phyloP scores from a whole-genome alignment of 2,888 invertebrate genomes.

The Drosophila paranaensis region DNA sequence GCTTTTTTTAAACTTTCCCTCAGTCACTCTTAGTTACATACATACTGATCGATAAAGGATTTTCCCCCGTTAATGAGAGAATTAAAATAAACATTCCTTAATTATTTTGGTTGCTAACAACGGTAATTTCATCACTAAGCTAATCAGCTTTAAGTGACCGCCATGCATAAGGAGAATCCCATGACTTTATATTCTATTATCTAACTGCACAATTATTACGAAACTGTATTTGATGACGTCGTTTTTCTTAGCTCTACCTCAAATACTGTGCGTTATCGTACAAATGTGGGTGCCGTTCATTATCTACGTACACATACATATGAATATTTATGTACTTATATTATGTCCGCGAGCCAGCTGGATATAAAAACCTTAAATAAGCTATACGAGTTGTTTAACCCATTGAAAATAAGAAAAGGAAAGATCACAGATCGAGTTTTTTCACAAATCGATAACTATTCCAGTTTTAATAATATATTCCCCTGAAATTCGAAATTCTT shows the following conservation, averaged over 20 bases:
- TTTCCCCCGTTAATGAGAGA: too few relatives aligned
- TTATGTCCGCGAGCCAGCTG: constrained; percentile 50
- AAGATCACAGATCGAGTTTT: too few relatives aligned
- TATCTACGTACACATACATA: background rate
- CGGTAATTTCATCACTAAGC: constrained; percentile 37
- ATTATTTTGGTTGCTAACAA: too few relatives aligned
- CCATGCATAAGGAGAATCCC: constrained; percentile 16
- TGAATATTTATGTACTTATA: background rate
- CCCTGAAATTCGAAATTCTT: too few relatives aligned
- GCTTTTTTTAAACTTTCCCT: constrained; percentile 9
- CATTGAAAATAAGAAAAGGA: too few relatives aligned
- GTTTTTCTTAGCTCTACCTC: constrained; percentile 14
- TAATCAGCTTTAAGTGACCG: background rate
- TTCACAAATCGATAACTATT: too few relatives aligned
- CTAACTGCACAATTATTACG: constrained; percentile 18
- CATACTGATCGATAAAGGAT: background rate
- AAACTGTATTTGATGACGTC: constrained; percentile 48
- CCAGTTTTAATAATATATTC: too few relatives aligned
- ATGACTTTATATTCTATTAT: constrained; percentile 28
- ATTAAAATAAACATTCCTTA: too few relatives aligned
- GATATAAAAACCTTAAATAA: constrained; percentile 27
- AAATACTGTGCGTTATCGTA: background rate
- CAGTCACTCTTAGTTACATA: background rate
- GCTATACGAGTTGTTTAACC: too few relatives aligned
- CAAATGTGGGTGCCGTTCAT: constrained; percentile 3